These are phyloP conservation scores for Harpalus rubripes DNA, from an alignment of 2,888 invertebrate genomes.

Conservation along the genomic window DNA sequence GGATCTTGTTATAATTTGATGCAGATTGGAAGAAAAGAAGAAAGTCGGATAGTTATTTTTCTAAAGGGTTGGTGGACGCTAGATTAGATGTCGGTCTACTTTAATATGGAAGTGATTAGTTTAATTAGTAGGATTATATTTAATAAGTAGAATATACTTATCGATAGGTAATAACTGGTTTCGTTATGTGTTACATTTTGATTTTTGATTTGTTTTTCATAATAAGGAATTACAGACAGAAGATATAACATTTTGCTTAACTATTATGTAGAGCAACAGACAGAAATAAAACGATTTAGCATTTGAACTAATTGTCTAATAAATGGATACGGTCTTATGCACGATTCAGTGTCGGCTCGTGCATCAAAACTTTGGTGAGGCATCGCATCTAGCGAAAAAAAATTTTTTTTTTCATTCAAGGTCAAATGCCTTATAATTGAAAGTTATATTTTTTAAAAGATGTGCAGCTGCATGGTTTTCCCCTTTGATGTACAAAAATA, in stretches of 20 bases:
- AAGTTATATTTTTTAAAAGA: too few species aligned
- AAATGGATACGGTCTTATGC: too few species aligned
- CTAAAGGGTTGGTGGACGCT: neutral
- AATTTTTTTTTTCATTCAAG: too few species aligned
- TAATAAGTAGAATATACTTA: neutral
- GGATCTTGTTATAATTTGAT: neutral
- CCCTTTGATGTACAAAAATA: too few species aligned
- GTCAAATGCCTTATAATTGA: too few species aligned
- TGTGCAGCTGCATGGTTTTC: too few species aligned
- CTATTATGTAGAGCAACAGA: neutral
- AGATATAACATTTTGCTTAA: neutral
- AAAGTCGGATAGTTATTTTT: neutral
- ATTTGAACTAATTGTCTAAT: too few species aligned
- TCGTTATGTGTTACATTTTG: neutral
- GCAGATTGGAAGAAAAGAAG: neutral
- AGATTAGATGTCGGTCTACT: neutral
- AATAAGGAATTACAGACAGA: conserved; percentile 62
- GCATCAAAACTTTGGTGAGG: too few species aligned
- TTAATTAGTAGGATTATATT: neutral
- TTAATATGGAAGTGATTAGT: neutral
- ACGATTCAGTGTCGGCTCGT: too few species aligned
- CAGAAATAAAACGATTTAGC: too few species aligned
- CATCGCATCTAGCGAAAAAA: too few species aligned
- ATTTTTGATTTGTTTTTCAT: conserved; percentile 22
- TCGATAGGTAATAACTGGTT: neutral